Conservation (phyloP, 2,113 vertebrate species). For the Grammomys surdaster region DNA sequence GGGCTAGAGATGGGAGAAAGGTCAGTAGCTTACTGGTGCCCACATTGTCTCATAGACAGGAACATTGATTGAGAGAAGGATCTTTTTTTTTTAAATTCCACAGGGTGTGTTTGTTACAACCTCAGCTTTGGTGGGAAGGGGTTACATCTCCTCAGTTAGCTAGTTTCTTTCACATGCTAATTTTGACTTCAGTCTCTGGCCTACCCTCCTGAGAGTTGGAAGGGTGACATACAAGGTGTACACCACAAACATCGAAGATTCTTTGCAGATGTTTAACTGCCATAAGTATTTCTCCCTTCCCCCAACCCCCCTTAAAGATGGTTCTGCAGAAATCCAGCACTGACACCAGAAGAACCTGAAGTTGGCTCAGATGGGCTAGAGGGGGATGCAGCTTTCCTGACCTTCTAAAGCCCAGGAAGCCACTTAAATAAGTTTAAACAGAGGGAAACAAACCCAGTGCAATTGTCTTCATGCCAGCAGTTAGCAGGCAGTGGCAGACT, state of each 20-base stretch:
- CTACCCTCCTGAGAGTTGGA: background rate
- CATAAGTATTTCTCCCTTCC: background rate
- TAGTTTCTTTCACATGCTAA: background rate
- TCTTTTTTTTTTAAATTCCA: background rate
- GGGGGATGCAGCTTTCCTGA: background rate
- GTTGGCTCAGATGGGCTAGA: too few species aligned
- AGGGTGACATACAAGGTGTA: background rate
- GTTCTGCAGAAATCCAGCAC: background rate
- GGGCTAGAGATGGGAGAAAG: background rate
- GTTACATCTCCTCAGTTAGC: background rate
- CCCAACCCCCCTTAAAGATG: background rate
- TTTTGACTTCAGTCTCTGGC: background rate
- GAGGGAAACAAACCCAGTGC: background rate
- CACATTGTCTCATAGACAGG: background rate
- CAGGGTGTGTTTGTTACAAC: background rate
- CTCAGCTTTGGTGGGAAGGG: background rate
- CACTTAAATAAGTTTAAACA: background rate
- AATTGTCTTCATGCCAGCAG: accelerated
- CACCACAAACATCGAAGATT: background rate
- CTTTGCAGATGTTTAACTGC: background rate
- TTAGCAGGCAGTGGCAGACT: background rate
- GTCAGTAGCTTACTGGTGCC: background rate
- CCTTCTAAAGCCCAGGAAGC: background rate
- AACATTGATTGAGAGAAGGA: background rate
- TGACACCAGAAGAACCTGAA: background rate